Conservation (phyloP, 2,797 vertebrate genomes). For the Galagoides demidoff region DNA sequence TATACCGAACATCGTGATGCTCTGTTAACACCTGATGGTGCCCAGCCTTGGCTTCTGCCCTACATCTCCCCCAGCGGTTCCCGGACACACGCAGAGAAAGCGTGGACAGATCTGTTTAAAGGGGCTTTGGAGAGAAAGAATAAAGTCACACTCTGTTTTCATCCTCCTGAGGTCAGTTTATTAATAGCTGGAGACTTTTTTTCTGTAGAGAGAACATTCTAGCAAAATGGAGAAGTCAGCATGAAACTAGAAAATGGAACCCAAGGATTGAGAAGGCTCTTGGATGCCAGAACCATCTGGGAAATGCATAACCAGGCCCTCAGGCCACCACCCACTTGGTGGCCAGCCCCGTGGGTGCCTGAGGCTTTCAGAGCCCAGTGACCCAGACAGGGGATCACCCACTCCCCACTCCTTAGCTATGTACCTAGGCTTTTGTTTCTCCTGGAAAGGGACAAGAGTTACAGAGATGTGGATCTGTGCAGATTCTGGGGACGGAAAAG, state of each 20-base stretch:
- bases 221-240: conserved; percentile 81
- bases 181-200: neutral
- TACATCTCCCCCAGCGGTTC: neutral
- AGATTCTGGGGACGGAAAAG: neutral
- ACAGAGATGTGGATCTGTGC: too few relatives aligned
- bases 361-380: neutral
- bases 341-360: too few relatives aligned
- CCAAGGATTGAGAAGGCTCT: neutral
- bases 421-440: neutral
- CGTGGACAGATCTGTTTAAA: neutral
- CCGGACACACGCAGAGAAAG: neutral
- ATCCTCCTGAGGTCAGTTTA: neutral
- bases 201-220: neutral
- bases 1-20: neutral
- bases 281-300: neutral
- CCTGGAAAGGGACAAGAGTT: neutral
- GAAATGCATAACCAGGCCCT: accelerated
- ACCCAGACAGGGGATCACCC: neutral
- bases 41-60: neutral
- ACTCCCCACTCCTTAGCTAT: too few relatives aligned
- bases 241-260: neutral
- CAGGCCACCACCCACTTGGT: neutral
- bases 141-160: neutral
- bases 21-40: neutral
- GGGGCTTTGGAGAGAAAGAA: neutral